Percentiles rank a stretch among this genome's conserved stretches.
Conservation (phyloP, 2,888 invertebrate species). For the Lamellibrachia columna region DNA sequence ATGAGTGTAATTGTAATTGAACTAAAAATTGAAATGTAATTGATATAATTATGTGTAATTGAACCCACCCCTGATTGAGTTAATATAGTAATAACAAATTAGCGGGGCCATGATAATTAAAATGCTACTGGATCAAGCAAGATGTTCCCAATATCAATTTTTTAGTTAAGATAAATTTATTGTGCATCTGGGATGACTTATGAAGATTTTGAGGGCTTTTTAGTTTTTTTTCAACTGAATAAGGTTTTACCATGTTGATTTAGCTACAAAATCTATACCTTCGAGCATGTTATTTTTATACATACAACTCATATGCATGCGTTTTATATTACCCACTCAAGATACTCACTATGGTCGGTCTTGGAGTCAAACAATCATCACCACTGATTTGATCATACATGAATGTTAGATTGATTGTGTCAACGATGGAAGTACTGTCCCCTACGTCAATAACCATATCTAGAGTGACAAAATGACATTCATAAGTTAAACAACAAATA, state of each 20-base stretch:
- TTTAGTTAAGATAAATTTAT: too few species aligned
- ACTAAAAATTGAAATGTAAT: too few species aligned
- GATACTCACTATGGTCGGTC: not conserved
- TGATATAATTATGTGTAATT: too few species aligned
- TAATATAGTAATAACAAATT: too few species aligned
- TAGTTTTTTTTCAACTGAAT: conserved; percentile 29
- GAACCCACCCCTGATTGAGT: too few species aligned
- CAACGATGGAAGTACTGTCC: conserved; percentile 61
- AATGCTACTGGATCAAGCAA: too few species aligned
- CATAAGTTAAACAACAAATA: not conserved
- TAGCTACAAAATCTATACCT: too few species aligned
- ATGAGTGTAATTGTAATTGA: conserved; percentile 25
- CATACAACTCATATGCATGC: conserved; percentile 59
- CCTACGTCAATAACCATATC: conserved; percentile 64
- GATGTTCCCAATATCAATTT: too few species aligned
- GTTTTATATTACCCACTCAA: conserved; percentile 48
- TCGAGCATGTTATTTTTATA: not conserved
- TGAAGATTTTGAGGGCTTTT: too few species aligned
- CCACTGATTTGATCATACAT: conserved; percentile 45
- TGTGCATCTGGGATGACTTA: too few species aligned
- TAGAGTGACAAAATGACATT: conserved; percentile 37
- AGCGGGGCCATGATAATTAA: too few species aligned
- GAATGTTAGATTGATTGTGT: conserved; percentile 61
- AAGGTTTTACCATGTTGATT: too few species aligned
- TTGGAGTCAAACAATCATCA: not conserved